Evolutionary conservation across 2,113 vertebrate species (phyloP), one percentile per base, ranked within the genome.

Genomic region (Hepsetus odoe): DNA sequence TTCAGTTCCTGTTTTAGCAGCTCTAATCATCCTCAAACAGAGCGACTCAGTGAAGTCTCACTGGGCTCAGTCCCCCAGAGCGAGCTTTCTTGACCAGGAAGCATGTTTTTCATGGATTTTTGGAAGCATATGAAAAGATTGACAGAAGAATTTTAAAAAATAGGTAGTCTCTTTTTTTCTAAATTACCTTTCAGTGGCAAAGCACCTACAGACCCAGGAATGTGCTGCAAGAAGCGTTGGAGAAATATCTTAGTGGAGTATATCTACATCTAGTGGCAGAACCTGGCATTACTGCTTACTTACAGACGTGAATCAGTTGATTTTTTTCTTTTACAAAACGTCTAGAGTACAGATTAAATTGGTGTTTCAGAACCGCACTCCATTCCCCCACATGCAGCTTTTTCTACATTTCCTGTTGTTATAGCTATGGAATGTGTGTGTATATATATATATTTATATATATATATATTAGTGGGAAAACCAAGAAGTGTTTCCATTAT

Each of bases 21-120:
- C 72, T 76, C 58, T 80, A 69, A 81, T 83, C 77, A 70, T 79
- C 69, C 44, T 76, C 65, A 77, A 80, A 77, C 75, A 53, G 35
- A 42, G 72, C 68, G 28, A 62, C 58, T 68, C 82, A 20, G 22
- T 51, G 18, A 32, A 59, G 32, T 67, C 62, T 44, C 14, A 26
- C 59, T 67, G 49, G 40, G 72, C 40, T 3, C 44, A 49, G 42
- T 74, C 72, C 79, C 73, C 59, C 72, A 35, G 13, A 30, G 42
- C 16, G 38, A 22, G 5, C 26, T 44, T 58, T 75, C 46, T 38
- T 53, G 51, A 68, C 51, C 61, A 32, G 61, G 44, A 76, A 51
- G 40, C 6, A 12, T 14, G 28, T 38, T 40, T 55, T 46, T 40
- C 13, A 76, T 72, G 65, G 51, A 68, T 40, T 67, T 68, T 40